Evolutionary conservation across 1,140 invertebrate genomes (phyloP).

Genomic region (roundworm (Caenorhabditis elegans)): WBcel235 BX284602.5:9503501-9504000

Average conservation of each 20-base stretch:
- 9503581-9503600: constrained; percentile 71
- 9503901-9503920: background rate
- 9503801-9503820: constrained; percentile 27
- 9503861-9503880: background rate
- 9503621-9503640: constrained; percentile 51
- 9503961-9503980: constrained; percentile 23
- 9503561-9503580: constrained; percentile 70
- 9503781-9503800: background rate
- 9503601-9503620: constrained; percentile 81
- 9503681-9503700: constrained; percentile 50
- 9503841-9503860: background rate
- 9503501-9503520: constrained; percentile 80
- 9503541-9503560: constrained; percentile 80
- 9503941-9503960: constrained; percentile 19
- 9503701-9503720: constrained; percentile 49
- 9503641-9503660: constrained; percentile 48
- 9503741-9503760: constrained; percentile 50
- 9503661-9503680: constrained; percentile 40
- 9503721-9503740: constrained; percentile 50
- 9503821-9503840: constrained; percentile 59
- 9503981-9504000: background rate
- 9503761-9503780: constrained; percentile 24
- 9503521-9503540: constrained; percentile 77
- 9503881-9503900: background rate
- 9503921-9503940: background rate